Conservation (phyloP, 2,888 invertebrate species). For the Anarsia innoxiella region DNA sequence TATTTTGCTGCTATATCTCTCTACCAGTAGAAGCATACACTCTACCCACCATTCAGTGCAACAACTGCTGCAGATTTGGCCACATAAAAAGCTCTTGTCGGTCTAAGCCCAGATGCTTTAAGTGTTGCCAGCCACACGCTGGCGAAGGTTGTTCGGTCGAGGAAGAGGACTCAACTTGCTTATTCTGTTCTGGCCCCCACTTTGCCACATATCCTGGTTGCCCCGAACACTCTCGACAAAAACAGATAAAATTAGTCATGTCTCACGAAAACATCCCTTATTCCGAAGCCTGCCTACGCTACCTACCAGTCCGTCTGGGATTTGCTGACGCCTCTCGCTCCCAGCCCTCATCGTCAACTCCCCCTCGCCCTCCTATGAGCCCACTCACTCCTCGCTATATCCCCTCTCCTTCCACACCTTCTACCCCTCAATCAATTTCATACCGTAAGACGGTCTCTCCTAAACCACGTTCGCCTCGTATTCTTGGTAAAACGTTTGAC, state of each 20-base stretch:
- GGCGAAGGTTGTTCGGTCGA: constrained; percentile 12
- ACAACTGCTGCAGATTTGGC: constrained; percentile 21
- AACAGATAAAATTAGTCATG: constrained; percentile 19
- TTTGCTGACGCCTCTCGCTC: neutral
- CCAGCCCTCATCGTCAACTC: neutral
- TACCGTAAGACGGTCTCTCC: neutral
- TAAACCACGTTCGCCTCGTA: neutral
- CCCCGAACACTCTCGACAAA: constrained; percentile 18
- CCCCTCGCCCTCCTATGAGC: neutral
- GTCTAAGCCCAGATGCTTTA: constrained; percentile 19
- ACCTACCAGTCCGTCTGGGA: neutral
- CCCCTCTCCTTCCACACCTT: neutral
- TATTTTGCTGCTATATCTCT: constrained; percentile 8
- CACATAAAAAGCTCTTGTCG: constrained; percentile 20
- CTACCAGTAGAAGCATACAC: constrained; percentile 8
- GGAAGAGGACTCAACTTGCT: constrained; percentile 10
- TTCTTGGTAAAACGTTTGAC: neutral
- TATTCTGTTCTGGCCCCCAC: constrained; percentile 16
- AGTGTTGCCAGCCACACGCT: constrained; percentile 16
- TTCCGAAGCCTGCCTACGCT: constrained; percentile 12
- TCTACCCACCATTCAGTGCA: constrained; percentile 15
- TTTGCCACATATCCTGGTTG: constrained; percentile 8
- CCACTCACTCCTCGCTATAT: neutral
- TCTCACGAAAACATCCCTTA: constrained; percentile 18
- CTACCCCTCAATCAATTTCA: neutral